phyloP scores from a whole-genome alignment of 2,113 vertebrate species.

The Athene noctua region DNA sequence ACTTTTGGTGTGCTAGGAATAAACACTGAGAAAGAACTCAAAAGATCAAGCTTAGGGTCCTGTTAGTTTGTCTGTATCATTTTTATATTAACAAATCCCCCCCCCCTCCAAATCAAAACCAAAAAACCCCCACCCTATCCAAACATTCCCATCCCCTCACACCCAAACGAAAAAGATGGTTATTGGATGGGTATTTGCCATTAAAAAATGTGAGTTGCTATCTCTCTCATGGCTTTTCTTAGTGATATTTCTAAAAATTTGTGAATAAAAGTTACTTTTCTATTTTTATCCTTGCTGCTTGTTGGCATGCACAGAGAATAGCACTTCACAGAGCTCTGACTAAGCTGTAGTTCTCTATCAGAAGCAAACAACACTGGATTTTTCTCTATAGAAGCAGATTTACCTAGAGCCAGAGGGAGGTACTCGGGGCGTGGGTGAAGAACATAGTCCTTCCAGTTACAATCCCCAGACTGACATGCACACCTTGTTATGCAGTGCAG shows the following conservation, averaged over 20 bases:
- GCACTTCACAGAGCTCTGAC: not conserved
- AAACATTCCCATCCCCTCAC: rapidly evolving
- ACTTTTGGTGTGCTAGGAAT: not conserved
- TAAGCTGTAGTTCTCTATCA: not conserved
- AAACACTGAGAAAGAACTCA: not conserved
- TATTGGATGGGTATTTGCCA: not conserved
- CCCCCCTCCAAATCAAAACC: not conserved
- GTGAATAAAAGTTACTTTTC: not conserved
- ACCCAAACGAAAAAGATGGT: not conserved
- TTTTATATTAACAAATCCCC: not conserved
- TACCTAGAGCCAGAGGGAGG: not conserved
- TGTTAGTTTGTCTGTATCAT: not conserved
- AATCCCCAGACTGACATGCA: not conserved
- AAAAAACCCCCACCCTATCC: not conserved
- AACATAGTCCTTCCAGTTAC: rapidly evolving
- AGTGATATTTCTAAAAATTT: not conserved
- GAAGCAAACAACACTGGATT: not conserved
- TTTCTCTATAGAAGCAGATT: not conserved
- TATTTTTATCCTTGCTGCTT: not conserved
- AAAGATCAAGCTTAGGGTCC: not conserved
- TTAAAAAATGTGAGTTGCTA: not conserved
- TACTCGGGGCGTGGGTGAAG: not conserved
- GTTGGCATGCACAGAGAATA: not conserved
- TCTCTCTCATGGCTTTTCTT: not conserved
- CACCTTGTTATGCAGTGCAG: not conserved